Conservation (phyloP, 1,140 invertebrate species). For the Zaprionus davidi region DNA sequence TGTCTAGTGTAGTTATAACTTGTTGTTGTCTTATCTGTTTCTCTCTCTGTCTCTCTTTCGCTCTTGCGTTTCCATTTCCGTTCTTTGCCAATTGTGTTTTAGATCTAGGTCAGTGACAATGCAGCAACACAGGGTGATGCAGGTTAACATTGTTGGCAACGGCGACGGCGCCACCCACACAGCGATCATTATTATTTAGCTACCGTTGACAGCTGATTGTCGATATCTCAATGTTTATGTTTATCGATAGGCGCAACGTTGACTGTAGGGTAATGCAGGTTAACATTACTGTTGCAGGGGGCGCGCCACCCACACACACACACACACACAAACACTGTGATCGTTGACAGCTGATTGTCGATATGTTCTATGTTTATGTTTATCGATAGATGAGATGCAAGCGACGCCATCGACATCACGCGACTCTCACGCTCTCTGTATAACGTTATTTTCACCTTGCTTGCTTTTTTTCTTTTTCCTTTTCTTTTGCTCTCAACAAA, state of each 20-base stretch:
- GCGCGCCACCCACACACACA: conserved; percentile 2
- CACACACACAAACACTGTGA: not conserved
- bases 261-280: conserved; percentile 22
- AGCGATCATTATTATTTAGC: conserved; percentile 6
- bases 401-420: not conserved
- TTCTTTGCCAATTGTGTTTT: conserved; percentile 32
- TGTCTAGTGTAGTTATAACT: not conserved
- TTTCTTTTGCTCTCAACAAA: conserved; percentile 19
- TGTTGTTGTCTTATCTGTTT: conserved; percentile 1
- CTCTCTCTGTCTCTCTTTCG: conserved; percentile 3
- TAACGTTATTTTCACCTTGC: conserved; percentile 47
- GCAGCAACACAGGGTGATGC: conserved; percentile 42
- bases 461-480: conserved; percentile 6
- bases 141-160: conserved; percentile 1
- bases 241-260: conserved; percentile 9
- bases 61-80: conserved; percentile 35
- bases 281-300: not conserved
- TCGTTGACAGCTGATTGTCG: conserved; percentile 30
- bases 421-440: conserved; percentile 9
- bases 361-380: conserved; percentile 12
- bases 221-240: not conserved
- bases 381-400: conserved; percentile 24
- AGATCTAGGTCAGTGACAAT: conserved; percentile 75
- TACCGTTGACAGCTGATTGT: conserved; percentile 27
- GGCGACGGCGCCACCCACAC: conserved; percentile 4